A percentile compares a stretch with the other conserved stretches of the same genome.
Conservation (phyloP, 2,888 invertebrate genomes). For the Xylocampa areola region DNA sequence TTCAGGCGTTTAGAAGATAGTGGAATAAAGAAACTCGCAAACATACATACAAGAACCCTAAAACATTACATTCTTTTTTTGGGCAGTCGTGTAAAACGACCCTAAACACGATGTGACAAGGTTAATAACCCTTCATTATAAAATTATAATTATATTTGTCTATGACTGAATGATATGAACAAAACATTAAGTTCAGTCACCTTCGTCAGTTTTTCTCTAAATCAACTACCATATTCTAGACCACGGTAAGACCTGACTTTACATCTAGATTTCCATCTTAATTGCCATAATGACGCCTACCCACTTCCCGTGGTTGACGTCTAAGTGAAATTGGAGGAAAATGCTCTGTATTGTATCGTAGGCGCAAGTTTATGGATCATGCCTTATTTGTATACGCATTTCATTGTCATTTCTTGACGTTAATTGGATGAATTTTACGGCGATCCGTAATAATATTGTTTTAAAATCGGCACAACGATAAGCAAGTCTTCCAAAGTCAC, state of each 20-base stretch:
- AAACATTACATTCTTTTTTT: no score
- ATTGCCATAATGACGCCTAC: conserved; percentile 36
- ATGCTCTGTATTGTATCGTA: conserved; percentile 16
- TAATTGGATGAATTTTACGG: not conserved
- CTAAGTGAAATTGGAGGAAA: conserved; percentile 17
- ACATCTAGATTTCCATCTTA: conserved; percentile 40
- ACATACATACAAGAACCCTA: no score
- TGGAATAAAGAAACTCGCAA: no score
- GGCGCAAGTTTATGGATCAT: conserved; percentile 13
- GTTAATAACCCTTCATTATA: no score
- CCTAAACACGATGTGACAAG: no score
- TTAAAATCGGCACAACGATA: no score
- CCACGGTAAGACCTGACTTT: conserved; percentile 7
- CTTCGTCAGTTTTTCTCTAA: conserved; percentile 19
- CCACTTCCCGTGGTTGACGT: conserved; percentile 8
- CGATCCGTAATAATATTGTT: no score
- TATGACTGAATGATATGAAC: no score
- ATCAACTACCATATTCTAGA: conserved; percentile 3
- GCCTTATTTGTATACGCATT: conserved; percentile 19
- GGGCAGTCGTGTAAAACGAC: no score
- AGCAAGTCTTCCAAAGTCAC: no score
- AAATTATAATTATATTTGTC: no score
- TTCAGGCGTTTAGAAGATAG: no score
- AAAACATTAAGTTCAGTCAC: conserved; percentile 9
- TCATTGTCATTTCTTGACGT: not conserved